Base-by-base conservation (phyloP, 2,797 vertebrate species). In the Ctenochaetus hawaiiensis region DNA sequence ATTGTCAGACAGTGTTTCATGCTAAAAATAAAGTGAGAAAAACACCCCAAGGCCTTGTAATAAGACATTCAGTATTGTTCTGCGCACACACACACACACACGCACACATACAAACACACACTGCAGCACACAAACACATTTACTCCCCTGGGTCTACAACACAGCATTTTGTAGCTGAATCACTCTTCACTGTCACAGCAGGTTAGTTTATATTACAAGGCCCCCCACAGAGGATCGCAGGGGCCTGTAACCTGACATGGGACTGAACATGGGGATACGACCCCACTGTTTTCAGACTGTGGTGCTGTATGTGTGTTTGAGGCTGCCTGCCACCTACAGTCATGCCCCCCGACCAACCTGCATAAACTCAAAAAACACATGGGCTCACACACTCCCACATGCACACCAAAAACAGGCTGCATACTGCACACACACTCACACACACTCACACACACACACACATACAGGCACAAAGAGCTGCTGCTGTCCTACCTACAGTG, bases 121-220 rank as follows among this genome's bases (percentile, higher is more conserved):
- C n/a, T 54, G 54, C 2, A 22, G 37, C 48, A 70, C 49, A 74
- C 77, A 77, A 54, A 83, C 77, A 75, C 72, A 76, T 75, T 62
- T 37, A 11, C 73, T 88, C 85, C 79, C 78, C 77, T 68, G 78
- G 81, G 87, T 83, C 59, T 80, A 39, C 69, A 89, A 70, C 72
- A 65, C 85, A 82, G 82, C 75, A 70, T 81, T 89, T 77, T 83
- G 88, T 70, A 52, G 81, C 86, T 92, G 91, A 93, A 85, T 91
- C 89, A 87, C 87, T 89, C 89, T 56, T 85, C 81, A 83, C 88
- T 92, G 90, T 92, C 92, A 92, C 89, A 92, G 92, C 85, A 89
- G 90, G 91, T 93, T 91, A 93, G 84, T 83, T 90, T 90, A 87
- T 84, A 90, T 87, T 91, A 89, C 79, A 86, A 64, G 77, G 34